Evolutionary conservation across 2,113 vertebrate species (phyloP), one percentile per base, ranked within the genome.

Genomic region (Ibidorhyncha struthersii): DNA sequence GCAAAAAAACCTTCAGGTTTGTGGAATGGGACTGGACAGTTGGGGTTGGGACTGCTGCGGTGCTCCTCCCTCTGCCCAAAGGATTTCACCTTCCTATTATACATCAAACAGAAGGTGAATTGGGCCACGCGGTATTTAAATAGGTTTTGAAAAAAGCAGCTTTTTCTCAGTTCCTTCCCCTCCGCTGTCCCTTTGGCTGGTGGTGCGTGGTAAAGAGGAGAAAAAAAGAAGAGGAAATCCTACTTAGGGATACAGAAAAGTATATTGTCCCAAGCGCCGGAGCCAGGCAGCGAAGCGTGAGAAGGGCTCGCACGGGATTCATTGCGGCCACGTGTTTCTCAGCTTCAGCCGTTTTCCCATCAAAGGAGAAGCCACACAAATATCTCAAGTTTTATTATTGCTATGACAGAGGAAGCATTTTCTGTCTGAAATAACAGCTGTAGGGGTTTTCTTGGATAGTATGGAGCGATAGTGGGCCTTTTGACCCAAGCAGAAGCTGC

Each of bases 251-350:
- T 47, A 5, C 71, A 83, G 59, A 26, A 10, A 12, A 77, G n/a
- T 20, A 34, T 22, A 34, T 63, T 94, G 58, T 74, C 43, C 36
- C 12, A 3, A 0, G 30, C 11, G 21, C 55, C 4, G 14, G 81
- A 34, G 81, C 50, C 55, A 10, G 84, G 69, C 69, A 53, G 58
- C 2, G 22, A 20, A 59, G 71, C 8, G 1, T 40, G 55, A 22
- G 49, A 47, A 41, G 69, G 49, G 8, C 84, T 84, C 1, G 0
- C 12, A 3, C 0, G 0, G 77, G 73, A 40, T 62, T 84, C 38
- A 0, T 13, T 18, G 50, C 0, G 0, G 59, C 63, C 5, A 1
- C 2, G 0, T 7, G 1, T 61, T 63, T 29, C 55, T 79, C 45
- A 9, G 53, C 59, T 73, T 70, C 3, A 1, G 14, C 52, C 8